Conservation (phyloP, 2,113 vertebrate genomes). For the Gobius niger region DNA sequence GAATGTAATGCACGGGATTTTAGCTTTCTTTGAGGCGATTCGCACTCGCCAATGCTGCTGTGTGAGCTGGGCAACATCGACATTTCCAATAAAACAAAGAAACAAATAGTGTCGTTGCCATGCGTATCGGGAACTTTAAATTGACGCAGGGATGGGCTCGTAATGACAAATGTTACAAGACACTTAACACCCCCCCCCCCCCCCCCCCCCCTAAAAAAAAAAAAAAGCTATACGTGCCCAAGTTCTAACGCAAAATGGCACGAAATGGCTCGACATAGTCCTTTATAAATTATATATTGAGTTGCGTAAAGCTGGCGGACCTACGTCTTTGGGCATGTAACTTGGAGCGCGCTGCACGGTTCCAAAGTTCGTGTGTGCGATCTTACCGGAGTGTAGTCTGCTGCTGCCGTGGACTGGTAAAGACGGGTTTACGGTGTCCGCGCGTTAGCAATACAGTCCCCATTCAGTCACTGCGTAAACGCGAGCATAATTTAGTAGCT, state of each 20-base stretch:
- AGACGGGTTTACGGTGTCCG: slow-evolving; percentile 56
- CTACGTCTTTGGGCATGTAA: slow-evolving; percentile 21
- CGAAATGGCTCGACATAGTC: slow-evolving; percentile 26
- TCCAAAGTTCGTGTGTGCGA: slow-evolving; percentile 38
- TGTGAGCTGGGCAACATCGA: slow-evolving; percentile 5
- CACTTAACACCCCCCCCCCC: neutral
- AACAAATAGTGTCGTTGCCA: neutral
- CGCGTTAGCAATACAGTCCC: slow-evolving; percentile 60
- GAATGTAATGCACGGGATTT: slow-evolving; percentile 65
- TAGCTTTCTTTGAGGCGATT: slow-evolving; percentile 32
- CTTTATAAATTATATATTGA: slow-evolving; percentile 45
- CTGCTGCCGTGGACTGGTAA: slow-evolving; percentile 29
- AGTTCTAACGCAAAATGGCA: slow-evolving; percentile 11
- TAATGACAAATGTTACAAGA: slow-evolving; percentile 5
- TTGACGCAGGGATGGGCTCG: slow-evolving; percentile 15
- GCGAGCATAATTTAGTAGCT: slow-evolving; percentile 86
- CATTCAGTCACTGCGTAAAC: slow-evolving; percentile 80
- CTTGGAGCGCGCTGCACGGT: slow-evolving; percentile 26
- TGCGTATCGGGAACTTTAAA: neutral
- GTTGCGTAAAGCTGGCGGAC: slow-evolving; percentile 28
- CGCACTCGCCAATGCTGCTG: slow-evolving; percentile 23
- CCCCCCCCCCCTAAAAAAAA: too few species aligned
- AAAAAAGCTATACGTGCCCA: neutral
- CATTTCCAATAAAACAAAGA: neutral
- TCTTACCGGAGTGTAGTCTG: slow-evolving; percentile 53